These are phyloP conservation scores for Aldabrachelys gigantea DNA, from an alignment of 2,113 vertebrate species.

Conservation along the genomic window DNA sequence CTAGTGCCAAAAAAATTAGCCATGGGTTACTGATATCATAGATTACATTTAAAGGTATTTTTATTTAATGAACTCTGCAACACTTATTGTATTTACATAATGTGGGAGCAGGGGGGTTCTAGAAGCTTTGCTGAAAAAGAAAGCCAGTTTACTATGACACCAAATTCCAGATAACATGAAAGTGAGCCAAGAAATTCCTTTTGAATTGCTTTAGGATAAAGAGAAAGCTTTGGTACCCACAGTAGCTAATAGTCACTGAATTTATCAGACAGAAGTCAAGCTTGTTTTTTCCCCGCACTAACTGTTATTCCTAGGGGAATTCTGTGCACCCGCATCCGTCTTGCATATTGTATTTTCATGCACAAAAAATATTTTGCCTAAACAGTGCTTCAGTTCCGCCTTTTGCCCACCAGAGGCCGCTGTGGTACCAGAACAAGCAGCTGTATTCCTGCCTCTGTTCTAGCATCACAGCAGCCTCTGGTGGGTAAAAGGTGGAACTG, in stretches of 20 bases:
- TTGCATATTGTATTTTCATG: no score
- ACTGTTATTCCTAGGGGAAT: background rate
- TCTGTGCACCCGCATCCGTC: no score
- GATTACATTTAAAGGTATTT: background rate
- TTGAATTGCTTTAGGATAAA: background rate
- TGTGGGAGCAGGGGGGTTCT: accelerated
- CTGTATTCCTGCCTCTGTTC: no score
- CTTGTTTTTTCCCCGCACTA: background rate
- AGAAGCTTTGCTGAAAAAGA: background rate
- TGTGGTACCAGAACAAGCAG: no score
- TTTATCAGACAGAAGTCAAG: background rate
- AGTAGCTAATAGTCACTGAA: background rate
- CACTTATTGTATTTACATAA: background rate
- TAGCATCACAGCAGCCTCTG: no score
- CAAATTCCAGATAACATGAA: background rate
- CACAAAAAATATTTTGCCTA: no score
- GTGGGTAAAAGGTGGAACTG: no score
- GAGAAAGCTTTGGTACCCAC: background rate
- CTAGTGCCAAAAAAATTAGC: background rate
- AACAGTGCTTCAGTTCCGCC: no score
- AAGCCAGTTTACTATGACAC: background rate
- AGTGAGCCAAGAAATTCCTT: background rate
- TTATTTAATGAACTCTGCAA: background rate
- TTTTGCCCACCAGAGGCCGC: no score
- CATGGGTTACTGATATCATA: background rate